phyloP scores from a whole-genome alignment of 2,888 invertebrate genomes.

The Cryptus armator region DNA sequence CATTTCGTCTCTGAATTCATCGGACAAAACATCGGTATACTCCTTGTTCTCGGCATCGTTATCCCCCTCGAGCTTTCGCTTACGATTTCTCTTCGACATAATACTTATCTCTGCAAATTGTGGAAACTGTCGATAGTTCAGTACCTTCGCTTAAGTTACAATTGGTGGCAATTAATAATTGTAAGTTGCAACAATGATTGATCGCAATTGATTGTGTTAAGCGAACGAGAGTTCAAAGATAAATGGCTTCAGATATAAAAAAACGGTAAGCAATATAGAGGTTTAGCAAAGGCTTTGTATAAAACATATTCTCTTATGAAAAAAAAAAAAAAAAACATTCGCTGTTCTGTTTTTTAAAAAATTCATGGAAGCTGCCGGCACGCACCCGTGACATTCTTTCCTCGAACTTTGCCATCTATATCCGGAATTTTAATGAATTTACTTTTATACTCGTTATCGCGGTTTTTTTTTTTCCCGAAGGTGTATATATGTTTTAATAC shows the following conservation, averaged over 20 bases:
- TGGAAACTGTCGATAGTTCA: too few relatives aligned
- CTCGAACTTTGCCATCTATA: neutral
- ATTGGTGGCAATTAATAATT: neutral
- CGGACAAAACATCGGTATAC: slow-evolving; percentile 83
- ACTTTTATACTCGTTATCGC: neutral
- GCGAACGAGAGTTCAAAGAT: slow-evolving; percentile 32
- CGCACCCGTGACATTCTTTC: neutral
- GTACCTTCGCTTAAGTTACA: too few relatives aligned
- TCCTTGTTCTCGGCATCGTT: slow-evolving; percentile 84
- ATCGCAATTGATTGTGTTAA: slow-evolving; percentile 29
- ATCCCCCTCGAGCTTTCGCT: slow-evolving; percentile 84
- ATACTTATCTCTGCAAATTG: slow-evolving; percentile 67
- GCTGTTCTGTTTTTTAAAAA: neutral
- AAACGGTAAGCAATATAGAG: neutral
- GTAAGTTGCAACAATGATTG: neutral
- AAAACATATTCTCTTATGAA: neutral
- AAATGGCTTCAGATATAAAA: slow-evolving; percentile 42
- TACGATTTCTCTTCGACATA: slow-evolving; percentile 76
- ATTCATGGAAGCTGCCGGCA: neutral
- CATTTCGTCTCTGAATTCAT: slow-evolving; percentile 83
- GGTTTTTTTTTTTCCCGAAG: neutral
- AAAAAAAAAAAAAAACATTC: neutral
- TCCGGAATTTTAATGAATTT: slow-evolving; percentile 16
- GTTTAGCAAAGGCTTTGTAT: neutral
- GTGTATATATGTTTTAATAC: neutral